Base-by-base conservation (phyloP, 2,797 vertebrate species). In the Anguilla anguilla region DNA sequence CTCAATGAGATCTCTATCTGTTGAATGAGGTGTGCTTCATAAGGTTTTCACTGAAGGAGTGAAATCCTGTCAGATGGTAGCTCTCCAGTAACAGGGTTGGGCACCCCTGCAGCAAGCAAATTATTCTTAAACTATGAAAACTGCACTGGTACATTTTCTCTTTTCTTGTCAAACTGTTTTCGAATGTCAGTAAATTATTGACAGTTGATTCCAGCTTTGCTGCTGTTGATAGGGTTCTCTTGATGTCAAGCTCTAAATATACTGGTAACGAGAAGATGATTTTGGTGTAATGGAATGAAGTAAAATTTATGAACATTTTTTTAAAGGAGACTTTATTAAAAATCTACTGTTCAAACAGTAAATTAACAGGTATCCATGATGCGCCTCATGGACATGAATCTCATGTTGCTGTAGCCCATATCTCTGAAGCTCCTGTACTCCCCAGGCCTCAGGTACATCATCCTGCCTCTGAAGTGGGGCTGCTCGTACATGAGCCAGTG, bases 401-500 rank as follows among this genome's bases (percentile, higher is more conserved):
- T 94, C 19, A 91, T 89, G 83, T 74, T 2, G 5, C 51, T 57
- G 83, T 86, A 86, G 61, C 93, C 93, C 92, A 94, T 91, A n/a
- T 95, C 93, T 39, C 92, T 94, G 93, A 93, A 95, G 91, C 51
- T 95, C 91, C 90, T 93, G 90, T 97, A 95, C 91, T 97, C 94
- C 7, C 94, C 94, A 0, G 94, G 94, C 89, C 92, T 93, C 90
- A 95, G 28, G 93, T 94, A 95, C 89, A 91, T 91, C 94, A 92
- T 92, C 91, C 0, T 94, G 90, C 94, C 94, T 89, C 91, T 94
- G 92, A 89, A 95, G 86, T 95, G 19, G 89, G 94, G 69, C 87
- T 94, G 91, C 92, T 95, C 94, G 67, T 93, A 94, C 92, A 95
- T 91, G 90, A 95, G 91, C 94, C 94, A 95, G 93, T 95, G 93